phyloP scores from a whole-genome alignment of 2,888 invertebrate species.

The Pachymerium ferrugineum region DNA sequence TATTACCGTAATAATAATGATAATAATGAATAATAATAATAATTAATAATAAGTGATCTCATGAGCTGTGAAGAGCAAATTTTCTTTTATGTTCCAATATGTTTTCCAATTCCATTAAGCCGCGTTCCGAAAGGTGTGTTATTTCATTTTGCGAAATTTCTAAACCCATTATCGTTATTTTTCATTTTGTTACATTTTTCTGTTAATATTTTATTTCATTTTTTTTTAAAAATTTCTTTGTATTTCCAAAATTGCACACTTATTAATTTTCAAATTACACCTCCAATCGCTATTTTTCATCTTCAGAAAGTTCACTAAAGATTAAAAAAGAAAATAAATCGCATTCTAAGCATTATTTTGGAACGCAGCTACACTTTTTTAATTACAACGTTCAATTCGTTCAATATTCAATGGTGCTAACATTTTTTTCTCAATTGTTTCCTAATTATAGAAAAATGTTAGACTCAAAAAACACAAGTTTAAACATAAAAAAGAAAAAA shows the following conservation, averaged over 20 bases:
- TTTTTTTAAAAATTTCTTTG: not conserved
- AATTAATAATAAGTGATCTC: conserved; percentile 12
- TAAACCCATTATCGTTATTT: too few relatives aligned
- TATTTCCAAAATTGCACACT: not conserved
- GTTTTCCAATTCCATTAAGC: not conserved
- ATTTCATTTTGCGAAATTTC: not conserved
- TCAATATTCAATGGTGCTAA: not conserved
- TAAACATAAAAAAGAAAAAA: not conserved
- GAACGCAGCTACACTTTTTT: not conserved
- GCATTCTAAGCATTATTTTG: not conserved
- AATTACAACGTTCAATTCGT: not conserved
- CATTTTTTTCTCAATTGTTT: not conserved
- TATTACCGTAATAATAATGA: too few relatives aligned
- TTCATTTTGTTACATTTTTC: not conserved
- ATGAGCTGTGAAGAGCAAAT: conserved; percentile 2
- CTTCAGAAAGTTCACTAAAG: too few relatives aligned
- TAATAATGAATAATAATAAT: too few relatives aligned
- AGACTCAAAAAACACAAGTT: not conserved
- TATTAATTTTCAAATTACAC: too few relatives aligned
- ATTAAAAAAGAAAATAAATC: not conserved
- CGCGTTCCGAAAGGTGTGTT: not conserved
- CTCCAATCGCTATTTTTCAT: too few relatives aligned
- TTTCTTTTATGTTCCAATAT: not conserved
- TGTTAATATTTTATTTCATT: not conserved
- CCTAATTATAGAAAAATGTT: not conserved